These are phyloP conservation scores for Mormyrus lacerda DNA, from an alignment of 2,113 vertebrate genomes.

Conservation along the genomic window DNA sequence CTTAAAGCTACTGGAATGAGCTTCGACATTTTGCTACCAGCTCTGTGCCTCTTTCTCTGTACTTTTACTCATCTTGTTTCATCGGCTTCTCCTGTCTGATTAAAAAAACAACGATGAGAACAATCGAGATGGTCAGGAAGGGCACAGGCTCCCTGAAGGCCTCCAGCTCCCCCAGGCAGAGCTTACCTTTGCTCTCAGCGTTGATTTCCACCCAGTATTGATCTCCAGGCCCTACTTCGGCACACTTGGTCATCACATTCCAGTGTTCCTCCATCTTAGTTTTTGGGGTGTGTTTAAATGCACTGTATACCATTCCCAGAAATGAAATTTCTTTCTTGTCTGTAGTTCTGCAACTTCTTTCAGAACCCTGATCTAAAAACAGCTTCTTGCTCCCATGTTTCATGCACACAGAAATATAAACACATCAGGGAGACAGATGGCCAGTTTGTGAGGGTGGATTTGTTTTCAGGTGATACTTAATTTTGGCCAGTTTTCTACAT, in stretches of 20 bases:
- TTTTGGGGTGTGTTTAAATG: neutral
- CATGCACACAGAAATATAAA: neutral
- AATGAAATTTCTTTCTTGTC: neutral
- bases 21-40: neutral
- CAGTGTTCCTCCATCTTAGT: neutral
- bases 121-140: neutral
- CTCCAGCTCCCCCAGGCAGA: neutral
- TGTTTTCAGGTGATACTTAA: neutral
- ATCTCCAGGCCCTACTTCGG: neutral
- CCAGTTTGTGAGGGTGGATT: neutral
- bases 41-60: neutral
- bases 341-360: neutral
- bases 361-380: neutral
- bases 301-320: neutral
- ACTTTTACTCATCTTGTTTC: neutral
- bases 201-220: neutral
- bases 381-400: neutral
- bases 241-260: neutral
- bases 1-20: conserved; percentile 38
- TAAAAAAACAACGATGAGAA: neutral
- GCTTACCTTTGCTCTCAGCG: neutral
- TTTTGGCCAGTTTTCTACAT: neutral
- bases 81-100: neutral
- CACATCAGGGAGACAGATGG: neutral
- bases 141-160: neutral